A percentile compares a stretch with the other conserved stretches of the same genome.
phyloP scores from a whole-genome alignment of 2,888 invertebrate genomes.

The Onthophagus sagittarius region DNA sequence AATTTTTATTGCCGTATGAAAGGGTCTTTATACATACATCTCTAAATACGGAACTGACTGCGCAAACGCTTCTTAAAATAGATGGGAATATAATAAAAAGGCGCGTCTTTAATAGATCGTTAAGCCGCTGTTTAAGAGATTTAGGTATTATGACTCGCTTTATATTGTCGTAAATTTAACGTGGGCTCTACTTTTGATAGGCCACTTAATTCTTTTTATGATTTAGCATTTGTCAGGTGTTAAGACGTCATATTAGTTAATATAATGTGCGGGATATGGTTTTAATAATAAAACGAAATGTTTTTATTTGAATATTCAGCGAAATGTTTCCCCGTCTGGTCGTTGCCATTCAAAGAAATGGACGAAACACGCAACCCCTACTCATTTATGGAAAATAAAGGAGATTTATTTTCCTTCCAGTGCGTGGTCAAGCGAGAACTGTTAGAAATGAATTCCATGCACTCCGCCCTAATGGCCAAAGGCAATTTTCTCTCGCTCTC shows the following conservation, averaged over 20 bases:
- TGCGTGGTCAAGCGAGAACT: slow-evolving; percentile 40
- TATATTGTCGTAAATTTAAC: background rate
- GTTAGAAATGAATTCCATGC: slow-evolving; percentile 33
- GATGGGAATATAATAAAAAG: background rate
- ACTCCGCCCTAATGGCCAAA: slow-evolving; percentile 26
- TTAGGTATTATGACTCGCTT: background rate
- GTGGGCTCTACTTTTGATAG: background rate
- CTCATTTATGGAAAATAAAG: slow-evolving; percentile 41
- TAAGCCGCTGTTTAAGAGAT: background rate
- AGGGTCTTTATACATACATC: slow-evolving; percentile 1
- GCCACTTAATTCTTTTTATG: background rate
- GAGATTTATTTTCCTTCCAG: slow-evolving; percentile 41
- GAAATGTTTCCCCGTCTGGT: slow-evolving; percentile 23
- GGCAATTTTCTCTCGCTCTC: slow-evolving; percentile 21
- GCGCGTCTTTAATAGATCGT: background rate
- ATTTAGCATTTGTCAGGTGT: slow-evolving; percentile 1
- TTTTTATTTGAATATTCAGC: slow-evolving; percentile 19
- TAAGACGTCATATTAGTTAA: background rate
- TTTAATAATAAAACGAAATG: slow-evolving; percentile 17
- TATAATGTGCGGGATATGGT: background rate
- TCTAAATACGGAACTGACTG: background rate
- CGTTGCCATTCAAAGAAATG: slow-evolving; percentile 29
- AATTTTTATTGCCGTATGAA: slow-evolving; percentile 10
- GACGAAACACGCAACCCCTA: slow-evolving; percentile 34
- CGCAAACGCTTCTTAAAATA: background rate